Evolutionary conservation across 2,888 invertebrate species (phyloP).

Genomic region (Xestia c-nigrum): DNA sequence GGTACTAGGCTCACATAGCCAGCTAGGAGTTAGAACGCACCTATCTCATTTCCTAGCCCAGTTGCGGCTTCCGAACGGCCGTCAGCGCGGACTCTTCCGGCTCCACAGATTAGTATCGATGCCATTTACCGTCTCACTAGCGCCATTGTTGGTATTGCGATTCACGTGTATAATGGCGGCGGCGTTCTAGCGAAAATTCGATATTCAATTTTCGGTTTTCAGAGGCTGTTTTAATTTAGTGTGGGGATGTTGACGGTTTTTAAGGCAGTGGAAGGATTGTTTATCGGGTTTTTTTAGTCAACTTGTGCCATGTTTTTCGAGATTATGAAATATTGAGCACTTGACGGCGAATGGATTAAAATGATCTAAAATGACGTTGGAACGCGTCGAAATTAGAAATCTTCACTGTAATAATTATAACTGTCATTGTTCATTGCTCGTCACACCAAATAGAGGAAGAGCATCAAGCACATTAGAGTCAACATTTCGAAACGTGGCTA

Average conservation of each 20-base stretch:
- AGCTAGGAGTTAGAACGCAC: constrained; percentile 83
- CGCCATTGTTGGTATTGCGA: constrained; percentile 85
- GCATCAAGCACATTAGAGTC: constrained; percentile 20
- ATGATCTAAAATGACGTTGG: too few relatives aligned
- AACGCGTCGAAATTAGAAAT: not conserved
- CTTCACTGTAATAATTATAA: not conserved
- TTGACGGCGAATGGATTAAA: not conserved
- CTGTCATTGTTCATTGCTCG: constrained; percentile 13
- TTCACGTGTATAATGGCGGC: constrained; percentile 70
- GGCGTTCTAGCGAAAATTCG: constrained; percentile 57
- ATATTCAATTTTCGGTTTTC: constrained; percentile 66
- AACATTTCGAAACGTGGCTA: constrained; percentile 62
- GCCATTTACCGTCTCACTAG: constrained; percentile 86
- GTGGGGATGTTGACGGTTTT: constrained; percentile 18
- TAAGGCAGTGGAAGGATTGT: constrained; percentile 4
- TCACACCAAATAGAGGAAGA: constrained; percentile 36
- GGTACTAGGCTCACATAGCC: constrained; percentile 73
- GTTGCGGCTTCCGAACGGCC: constrained; percentile 88
- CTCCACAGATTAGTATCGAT: constrained; percentile 89
- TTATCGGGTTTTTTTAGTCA: not conserved
- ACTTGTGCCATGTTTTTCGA: not conserved
- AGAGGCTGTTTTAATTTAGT: constrained; percentile 34
- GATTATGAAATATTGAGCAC: not conserved
- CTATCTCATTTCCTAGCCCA: constrained; percentile 91
- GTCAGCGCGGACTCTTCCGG: constrained; percentile 87